These are phyloP conservation scores for Gryllus longicercus DNA, from an alignment of 2,888 invertebrate species.

Conservation along the genomic window DNA sequence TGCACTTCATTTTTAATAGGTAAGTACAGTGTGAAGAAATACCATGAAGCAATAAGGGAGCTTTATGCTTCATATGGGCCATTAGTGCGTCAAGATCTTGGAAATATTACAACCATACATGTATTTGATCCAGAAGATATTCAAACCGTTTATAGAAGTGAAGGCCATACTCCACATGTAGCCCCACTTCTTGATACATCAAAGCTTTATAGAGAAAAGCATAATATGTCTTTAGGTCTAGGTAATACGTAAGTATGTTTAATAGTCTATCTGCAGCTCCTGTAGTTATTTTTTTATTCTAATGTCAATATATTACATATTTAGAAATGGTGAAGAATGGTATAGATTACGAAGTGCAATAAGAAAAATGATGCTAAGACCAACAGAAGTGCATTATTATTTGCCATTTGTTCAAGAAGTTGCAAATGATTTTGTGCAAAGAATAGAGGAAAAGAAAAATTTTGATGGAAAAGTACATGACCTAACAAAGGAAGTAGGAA, in stretches of 20 bases:
- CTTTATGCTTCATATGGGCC: slow-evolving; percentile 50
- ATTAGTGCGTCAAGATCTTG: slow-evolving; percentile 50
- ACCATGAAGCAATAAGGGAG: slow-evolving; percentile 47
- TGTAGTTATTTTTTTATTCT: slow-evolving; percentile 1
- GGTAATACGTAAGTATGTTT: slow-evolving; percentile 51
- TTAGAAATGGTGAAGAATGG: slow-evolving; percentile 56
- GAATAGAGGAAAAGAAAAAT: slow-evolving; percentile 43
- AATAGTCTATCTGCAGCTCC: not conserved
- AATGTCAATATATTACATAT: slow-evolving; percentile 19
- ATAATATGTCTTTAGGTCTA: slow-evolving; percentile 51
- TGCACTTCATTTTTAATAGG: slow-evolving; percentile 37
- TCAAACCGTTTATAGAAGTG: slow-evolving; percentile 47
- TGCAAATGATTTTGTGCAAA: slow-evolving; percentile 47
- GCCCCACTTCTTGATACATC: slow-evolving; percentile 52
- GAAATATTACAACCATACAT: slow-evolving; percentile 48
- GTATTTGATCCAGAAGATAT: slow-evolving; percentile 53
- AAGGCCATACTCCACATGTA: slow-evolving; percentile 52
- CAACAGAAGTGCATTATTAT: slow-evolving; percentile 51
- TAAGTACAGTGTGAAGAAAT: slow-evolving; percentile 41
- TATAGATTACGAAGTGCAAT: slow-evolving; percentile 51
- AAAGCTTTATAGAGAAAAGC: slow-evolving; percentile 49
- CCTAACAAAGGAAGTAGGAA: slow-evolving; percentile 45
- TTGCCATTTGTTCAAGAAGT: slow-evolving; percentile 48
- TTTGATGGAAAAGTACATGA: slow-evolving; percentile 42
- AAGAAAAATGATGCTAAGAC: slow-evolving; percentile 54